Evolutionary conservation across 92 coral and sea anemone genomes (phyloP).

Genomic region (Phenganax marumi): DNA sequence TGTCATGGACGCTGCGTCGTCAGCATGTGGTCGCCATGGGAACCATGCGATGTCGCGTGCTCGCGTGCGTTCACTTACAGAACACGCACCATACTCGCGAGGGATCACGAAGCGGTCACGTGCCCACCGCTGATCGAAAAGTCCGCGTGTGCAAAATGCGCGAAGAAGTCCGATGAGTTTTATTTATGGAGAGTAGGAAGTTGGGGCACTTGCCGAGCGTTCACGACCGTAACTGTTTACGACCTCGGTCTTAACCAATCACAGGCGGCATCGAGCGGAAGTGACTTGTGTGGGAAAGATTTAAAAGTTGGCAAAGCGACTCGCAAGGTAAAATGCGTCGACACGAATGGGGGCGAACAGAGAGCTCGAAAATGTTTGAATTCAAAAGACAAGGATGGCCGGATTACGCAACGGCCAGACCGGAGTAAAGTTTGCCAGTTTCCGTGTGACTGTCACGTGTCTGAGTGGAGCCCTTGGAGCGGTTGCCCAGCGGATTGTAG

Average conservation of each 20-base stretch:
- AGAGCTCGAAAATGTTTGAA: slow-evolving; percentile 29
- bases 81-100: slow-evolving; percentile 25
- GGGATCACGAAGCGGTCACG: neutral
- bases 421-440: slow-evolving; percentile 26
- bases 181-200: slow-evolving; percentile 6
- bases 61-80: slow-evolving; percentile 3
- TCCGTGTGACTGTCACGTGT: slow-evolving; percentile 38
- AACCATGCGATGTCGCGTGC: slow-evolving; percentile 29
- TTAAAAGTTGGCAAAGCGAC: slow-evolving; percentile 30
- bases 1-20: slow-evolving; percentile 35
- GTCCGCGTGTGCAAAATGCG: slow-evolving; percentile 1
- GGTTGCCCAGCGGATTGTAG: slow-evolving; percentile 20
- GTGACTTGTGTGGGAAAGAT: neutral
- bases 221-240: slow-evolving; percentile 5
- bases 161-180: slow-evolving; percentile 9
- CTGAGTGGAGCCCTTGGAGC: slow-evolving; percentile 31
- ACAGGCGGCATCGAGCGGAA: neutral
- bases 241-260: slow-evolving; percentile 8
- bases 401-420: slow-evolving; percentile 34
- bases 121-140: slow-evolving; percentile 34
- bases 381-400: slow-evolving; percentile 24
- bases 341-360: slow-evolving; percentile 3
- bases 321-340: slow-evolving; percentile 37
- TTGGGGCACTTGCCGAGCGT: slow-evolving; percentile 28
- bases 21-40: slow-evolving; percentile 40